Conservation (phyloP, 2,797 vertebrate species). For the Scomberomorus guttatus region DNA sequence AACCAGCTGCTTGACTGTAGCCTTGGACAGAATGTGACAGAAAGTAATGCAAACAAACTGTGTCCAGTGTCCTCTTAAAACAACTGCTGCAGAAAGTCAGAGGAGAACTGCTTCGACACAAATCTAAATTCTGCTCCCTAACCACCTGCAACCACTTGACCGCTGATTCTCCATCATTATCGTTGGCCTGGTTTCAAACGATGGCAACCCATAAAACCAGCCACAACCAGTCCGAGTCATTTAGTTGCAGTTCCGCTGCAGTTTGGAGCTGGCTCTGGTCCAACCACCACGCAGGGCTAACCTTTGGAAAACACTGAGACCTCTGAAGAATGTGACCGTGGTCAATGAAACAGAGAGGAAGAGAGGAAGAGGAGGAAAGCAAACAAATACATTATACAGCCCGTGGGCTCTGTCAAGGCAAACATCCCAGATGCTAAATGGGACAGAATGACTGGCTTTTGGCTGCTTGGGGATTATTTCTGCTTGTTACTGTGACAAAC, state of each 20-base stretch:
- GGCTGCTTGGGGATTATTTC: conserved; percentile 59
- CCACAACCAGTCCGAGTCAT: conserved; percentile 68
- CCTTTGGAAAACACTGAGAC: conserved; percentile 83
- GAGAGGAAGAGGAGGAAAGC: conserved; percentile 62
- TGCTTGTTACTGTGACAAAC: conserved; percentile 57
- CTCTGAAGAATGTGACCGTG: conserved; percentile 82
- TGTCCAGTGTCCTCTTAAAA: conserved; percentile 20
- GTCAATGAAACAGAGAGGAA: conserved; percentile 72
- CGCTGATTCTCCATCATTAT: conserved; percentile 73
- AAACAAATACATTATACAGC: conserved; percentile 77
- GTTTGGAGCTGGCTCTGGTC: conserved; percentile 72
- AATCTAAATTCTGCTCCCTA: conserved; percentile 71
- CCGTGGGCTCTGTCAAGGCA: conserved; percentile 65
- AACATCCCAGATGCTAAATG: conserved; percentile 77
- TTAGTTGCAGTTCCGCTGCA: conserved; percentile 64
- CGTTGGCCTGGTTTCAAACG: conserved; percentile 70
- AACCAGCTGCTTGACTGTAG: not conserved
- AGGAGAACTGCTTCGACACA: conserved; percentile 42
- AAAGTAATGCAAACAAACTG: conserved; percentile 18
- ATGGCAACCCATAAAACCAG: conserved; percentile 74
- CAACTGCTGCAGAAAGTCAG: conserved; percentile 44
- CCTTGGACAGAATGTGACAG: conserved; percentile 10
- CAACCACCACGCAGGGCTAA: conserved; percentile 75
- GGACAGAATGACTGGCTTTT: conserved; percentile 61
- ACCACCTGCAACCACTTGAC: conserved; percentile 81